Evolutionary conservation across 2,797 vertebrate genomes (phyloP), one percentile per base, ranked within the genome.

Genomic region (Spatula versicolor): DNA sequence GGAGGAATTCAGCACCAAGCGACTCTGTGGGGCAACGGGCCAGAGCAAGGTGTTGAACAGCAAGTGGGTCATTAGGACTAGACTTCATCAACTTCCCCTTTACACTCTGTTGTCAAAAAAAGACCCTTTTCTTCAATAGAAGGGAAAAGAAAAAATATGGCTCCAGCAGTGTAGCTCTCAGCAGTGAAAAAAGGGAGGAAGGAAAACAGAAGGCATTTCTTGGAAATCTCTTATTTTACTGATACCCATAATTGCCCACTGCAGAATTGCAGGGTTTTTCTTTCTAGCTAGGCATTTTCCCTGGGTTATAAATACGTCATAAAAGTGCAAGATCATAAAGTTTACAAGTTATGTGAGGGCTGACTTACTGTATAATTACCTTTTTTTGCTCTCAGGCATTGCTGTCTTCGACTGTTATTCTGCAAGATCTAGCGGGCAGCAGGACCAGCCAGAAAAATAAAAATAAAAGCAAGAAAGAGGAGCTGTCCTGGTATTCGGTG

Each of bases 151-250:
- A 83, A 48, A 89, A 83, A 62, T 9, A 19, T 37, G 66, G 2
- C 22, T 66, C 31, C 11, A 45, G 23, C 59, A 9, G 9, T 4
- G 84, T 11, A 41, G 52, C 54, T 39, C 56, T 52, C 90, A 52
- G 74, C 39, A 67, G 31, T 20, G 63, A 35, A 4, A 52, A 86
- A 58, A 1, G 13, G 77, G 56, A 30, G 80, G 58, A 31, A 68
- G 72, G 78, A 90, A 80, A 95, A 67, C 54, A 92, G 45, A 35
- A 48, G 63, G 10, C 28, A 6, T 92, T 95, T 87, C 84, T 95
- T 94, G 94, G 90, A 95, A 96, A 87, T 81, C 72, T 52, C 75
- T 73, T 39, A 1, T 82, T 84, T 92, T 86, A 35, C 67, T 84
- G 83, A 62, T 89, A 48, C 39, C 83, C 26, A 0, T 83, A 92